Base-by-base conservation (phyloP, 2,113 vertebrate species). In the Ancistrus triradiatus region DNA sequence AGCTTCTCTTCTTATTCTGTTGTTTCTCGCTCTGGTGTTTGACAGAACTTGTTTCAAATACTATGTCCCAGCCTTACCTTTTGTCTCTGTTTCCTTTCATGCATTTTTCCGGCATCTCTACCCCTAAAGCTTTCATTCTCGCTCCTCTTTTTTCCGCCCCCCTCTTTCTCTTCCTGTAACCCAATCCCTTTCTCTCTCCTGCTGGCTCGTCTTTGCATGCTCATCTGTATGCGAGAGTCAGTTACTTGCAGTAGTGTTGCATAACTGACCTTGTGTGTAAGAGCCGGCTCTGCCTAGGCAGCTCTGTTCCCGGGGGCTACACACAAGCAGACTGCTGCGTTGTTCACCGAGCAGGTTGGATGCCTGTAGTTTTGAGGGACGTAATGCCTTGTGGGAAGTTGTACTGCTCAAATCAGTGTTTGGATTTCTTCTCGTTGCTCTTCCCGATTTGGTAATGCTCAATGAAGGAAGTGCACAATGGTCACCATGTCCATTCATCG, bases 211-310 rank as follows among this genome's bases (percentile, higher is more conserved):
- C 59, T 61, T 75, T 57, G 70, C 53, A 56, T 62, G 63, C 78
- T 91, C 75, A 90, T 93, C 83, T 83, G 87, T 91, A 91, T 92
- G 90, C 90, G 65, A 69, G 76, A 80, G 81, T 83, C 81, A 85
- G 80, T 79, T 87, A 87, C 86, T 89, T 91, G 88, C 91, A 89
- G 87, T 78, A 59, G 78, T 81, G 80, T 93, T 94, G 84, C 81
- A 73, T 95, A 94, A 93, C 89, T 80, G 86, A 89, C 87, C 84
- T 89, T 89, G 84, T 83, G 78, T 85, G 81, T 67, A 64, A 68
- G 33, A 63, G 40, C 57, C 55, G 42, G 57, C 56, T 59, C 42
- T 48, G 28, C 9, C 11, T 13, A 38, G 35, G 11, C 31, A 47
- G 40, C 66, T 38, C 8, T 14, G 9, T 68, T 11, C 2, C 24